These are phyloP conservation scores for Microchirus variegatus DNA, from an alignment of 2,797 vertebrate genomes.

Conservation along the genomic window DNA sequence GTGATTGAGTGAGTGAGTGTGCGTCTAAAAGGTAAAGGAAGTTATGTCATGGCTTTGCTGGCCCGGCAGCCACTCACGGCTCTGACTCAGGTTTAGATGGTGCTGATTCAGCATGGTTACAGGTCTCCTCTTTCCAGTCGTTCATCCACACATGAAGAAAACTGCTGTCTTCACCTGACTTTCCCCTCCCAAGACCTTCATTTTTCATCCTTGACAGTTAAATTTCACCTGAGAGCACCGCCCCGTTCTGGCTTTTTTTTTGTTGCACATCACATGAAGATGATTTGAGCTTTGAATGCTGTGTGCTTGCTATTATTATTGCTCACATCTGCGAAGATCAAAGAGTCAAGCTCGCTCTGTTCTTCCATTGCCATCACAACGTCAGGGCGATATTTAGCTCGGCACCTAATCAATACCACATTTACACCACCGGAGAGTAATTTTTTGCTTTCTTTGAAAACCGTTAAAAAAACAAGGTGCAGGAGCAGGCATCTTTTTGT, in stretches of 20 bases:
- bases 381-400: slow-evolving; percentile 26
- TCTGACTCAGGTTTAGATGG: slow-evolving; percentile 52
- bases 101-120: slow-evolving; percentile 66
- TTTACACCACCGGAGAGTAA: slow-evolving; percentile 33
- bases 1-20: slow-evolving; percentile 26
- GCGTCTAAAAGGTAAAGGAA: slow-evolving; percentile 37
- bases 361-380: slow-evolving; percentile 44
- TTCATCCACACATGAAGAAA: slow-evolving; percentile 20
- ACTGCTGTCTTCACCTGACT: slow-evolving; percentile 11
- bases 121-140: slow-evolving; percentile 23
- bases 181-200: slow-evolving; percentile 18
- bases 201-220: slow-evolving; percentile 30
- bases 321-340: slow-evolving; percentile 51
- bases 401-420: slow-evolving; percentile 51
- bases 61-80: slow-evolving; percentile 42
- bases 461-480: slow-evolving; percentile 12
- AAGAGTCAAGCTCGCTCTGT: slow-evolving; percentile 25
- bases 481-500: slow-evolving; percentile 40
- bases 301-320: slow-evolving; percentile 22
- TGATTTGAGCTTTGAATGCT: slow-evolving; percentile 20
- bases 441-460: slow-evolving; percentile 31
- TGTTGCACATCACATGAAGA: slow-evolving; percentile 21
- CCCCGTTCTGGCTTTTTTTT: slow-evolving; percentile 39
- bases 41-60: slow-evolving; percentile 52
- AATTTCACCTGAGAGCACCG: slow-evolving; percentile 30